Evolutionary conservation across 2,113 vertebrate species (phyloP), one percentile per base, ranked within the genome.

Genomic region (Larimichthys polyactis): DNA sequence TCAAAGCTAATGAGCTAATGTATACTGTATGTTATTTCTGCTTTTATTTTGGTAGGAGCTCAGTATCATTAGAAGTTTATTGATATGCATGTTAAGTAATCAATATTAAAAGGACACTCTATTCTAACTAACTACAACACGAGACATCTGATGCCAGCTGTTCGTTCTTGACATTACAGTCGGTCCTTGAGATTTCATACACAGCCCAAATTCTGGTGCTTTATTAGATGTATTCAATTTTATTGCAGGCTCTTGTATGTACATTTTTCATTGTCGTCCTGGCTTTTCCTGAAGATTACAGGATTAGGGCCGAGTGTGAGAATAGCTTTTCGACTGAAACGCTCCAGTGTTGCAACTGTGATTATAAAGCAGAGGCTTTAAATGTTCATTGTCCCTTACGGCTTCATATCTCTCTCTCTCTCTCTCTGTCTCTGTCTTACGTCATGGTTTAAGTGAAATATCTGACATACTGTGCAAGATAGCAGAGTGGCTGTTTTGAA

Each of bases 401-500:
- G 74, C 65, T 16, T 57, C 27, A 15, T 27, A 32, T 12, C 20
- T 9, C 36, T 65, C 27, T 27, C 27, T 27, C 27, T 27, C n/a
- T 71, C 40, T 79, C 46, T 46, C 17, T 73, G 58, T 79, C 64
- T 67, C 60, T 40, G 4, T 48, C 55, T 74, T 57, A 55, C 70
- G 59, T 81, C 75, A 27, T 76, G 58, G 63, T 68, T 80, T 19
- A 46, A 52, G 51, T 20, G 11, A n/a, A 54, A 64, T 59, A 77
- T 83, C 59, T 81, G 60, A 24, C 72, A 19, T 1, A 9, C 44
- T 48, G 63, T 15, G 15, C 48, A 12, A 49, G 27, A 2, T 3
- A 48, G 27, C n/a, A 15, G 19, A 20, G 67, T 63, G 63, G 46
- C 55, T 46, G 44, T 78, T 78, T 77, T 49, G 24, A 44, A 69